Percentiles rank a stretch among this genome's conserved stretches.
phyloP scores from a whole-genome alignment of 2,888 invertebrate genomes.

The Microchrysa polita region DNA sequence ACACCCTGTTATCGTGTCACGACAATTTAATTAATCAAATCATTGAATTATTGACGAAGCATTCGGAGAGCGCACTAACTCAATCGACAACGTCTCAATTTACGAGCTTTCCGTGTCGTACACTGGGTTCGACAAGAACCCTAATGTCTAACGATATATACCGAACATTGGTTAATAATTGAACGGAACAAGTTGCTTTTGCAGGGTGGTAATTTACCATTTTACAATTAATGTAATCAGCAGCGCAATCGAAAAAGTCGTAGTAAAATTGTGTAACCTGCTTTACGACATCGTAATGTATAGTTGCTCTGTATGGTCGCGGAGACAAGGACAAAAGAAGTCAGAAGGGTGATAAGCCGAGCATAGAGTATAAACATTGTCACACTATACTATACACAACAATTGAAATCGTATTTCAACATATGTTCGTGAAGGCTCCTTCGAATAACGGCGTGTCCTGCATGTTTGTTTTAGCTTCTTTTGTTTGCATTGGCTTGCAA shows the following conservation, averaged over 20 bases:
- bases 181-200: conserved; percentile 29
- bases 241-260: conserved; percentile 32
- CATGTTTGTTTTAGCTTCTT: conserved; percentile 8
- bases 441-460: background rate
- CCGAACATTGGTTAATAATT: conserved; percentile 38
- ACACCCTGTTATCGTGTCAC: conserved; percentile 40
- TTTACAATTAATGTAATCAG: conserved; percentile 43
- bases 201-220: conserved; percentile 38
- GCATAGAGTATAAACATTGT: conserved; percentile 7
- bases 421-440: conserved; percentile 19
- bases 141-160: background rate
- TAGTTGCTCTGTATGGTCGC: too few species aligned
- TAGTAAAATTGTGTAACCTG: conserved; percentile 16
- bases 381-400: background rate
- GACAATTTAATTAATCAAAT: conserved; percentile 49
- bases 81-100: conserved; percentile 21
- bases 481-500: conserved; percentile 35
- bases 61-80: conserved; percentile 14
- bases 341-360: conserved; percentile 2
- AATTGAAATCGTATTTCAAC: conserved; percentile 15
- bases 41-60: conserved; percentile 48
- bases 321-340: too few species aligned
- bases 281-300: conserved; percentile 21
- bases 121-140: background rate
- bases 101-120: background rate